Evolutionary conservation across 1,140 invertebrate species (phyloP).

Genomic region (Eumaeus atala): DNA sequence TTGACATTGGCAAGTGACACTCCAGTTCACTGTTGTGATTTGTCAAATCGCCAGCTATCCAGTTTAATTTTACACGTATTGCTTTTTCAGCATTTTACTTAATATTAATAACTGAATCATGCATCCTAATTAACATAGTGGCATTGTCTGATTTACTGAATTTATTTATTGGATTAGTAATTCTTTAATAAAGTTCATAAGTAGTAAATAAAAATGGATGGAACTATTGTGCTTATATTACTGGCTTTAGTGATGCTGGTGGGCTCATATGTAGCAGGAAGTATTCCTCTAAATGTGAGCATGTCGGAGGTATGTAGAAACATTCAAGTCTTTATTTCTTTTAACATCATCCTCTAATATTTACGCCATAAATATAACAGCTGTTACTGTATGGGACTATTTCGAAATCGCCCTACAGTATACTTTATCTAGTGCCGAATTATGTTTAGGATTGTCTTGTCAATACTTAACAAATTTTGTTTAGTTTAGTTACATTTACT

Average conservation of each 20-base stretch:
- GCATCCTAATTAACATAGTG: not conserved
- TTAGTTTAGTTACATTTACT: too few relatives aligned
- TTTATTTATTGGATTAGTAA: not conserved
- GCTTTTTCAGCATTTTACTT: too few relatives aligned
- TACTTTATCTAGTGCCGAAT: too few relatives aligned
- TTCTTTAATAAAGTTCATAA: not conserved
- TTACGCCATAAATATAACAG: conserved; percentile 15
- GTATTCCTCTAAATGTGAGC: conserved; percentile 92
- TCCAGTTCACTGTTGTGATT: too few relatives aligned
- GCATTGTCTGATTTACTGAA: not conserved
- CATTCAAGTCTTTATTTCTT: conserved; percentile 8
- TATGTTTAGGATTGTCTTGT: too few relatives aligned
- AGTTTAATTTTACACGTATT: too few relatives aligned
- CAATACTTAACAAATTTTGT: too few relatives aligned
- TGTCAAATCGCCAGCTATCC: too few relatives aligned
- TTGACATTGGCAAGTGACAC: too few relatives aligned
- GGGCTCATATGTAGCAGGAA: conserved; percentile 95
- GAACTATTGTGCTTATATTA: conserved; percentile 85
- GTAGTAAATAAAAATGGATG: conserved; percentile 80
- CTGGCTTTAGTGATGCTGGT: conserved; percentile 93
- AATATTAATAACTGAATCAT: conserved; percentile 8
- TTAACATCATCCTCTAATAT: not conserved
- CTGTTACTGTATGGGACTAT: conserved; percentile 12
- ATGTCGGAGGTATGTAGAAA: conserved; percentile 89
- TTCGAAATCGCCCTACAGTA: conserved; percentile 1